Evolutionary conservation across 2,797 vertebrate species (phyloP), one percentile per base, ranked within the genome.

Genomic region (Echiichthys vipera): DNA sequence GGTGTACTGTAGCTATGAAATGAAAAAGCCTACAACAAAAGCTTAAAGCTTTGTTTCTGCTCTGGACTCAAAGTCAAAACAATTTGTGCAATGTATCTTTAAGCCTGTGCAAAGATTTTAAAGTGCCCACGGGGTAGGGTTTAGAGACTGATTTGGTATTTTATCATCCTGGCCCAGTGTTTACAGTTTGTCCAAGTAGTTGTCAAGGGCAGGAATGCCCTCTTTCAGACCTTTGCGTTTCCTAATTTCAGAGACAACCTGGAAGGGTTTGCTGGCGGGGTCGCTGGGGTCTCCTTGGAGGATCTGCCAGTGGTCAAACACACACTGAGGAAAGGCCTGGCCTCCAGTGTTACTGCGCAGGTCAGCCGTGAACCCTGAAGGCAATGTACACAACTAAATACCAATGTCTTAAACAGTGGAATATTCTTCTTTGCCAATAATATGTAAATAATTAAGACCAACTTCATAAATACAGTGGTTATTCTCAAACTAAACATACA

Each of bases 251-350:
- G 86, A 91, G 1, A 99, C 95, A 40, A 99, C 88, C 73, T 93
- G 93, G 77, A 0, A 85, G 0, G 97, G 94, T 20, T 93, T 95
- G 87, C 42, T 91, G 75, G 80, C 10, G 0, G 59, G 24, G n/a
- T 98, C 96, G 0, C 82, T 94, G 49, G 97, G 96, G 69, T 98
- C 96, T 18, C 97, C 97, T 0, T 92, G 96, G 45, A 99, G 93
- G 71, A 97, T 95, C 93, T 99, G 98, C 97, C 98, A 99, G 94
- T 98, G 96, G 88, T 99, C 96, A 0, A 99, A 99, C 27, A 99
- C 95, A 0, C 97, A 98, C 93, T 99, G 97, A 9, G 97, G 97
- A 83, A 99, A 99, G 24, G 97, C 97, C 86, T 98, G 97, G 36
- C 98, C 97, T 0, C 97, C 96, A 0, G 97, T 99, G 92, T 97